A percentile compares a stretch with the other conserved stretches of the same genome.
phyloP scores from a whole-genome alignment of 1,140 invertebrate genomes.

The Pseudobourletiella spinata region DNA sequence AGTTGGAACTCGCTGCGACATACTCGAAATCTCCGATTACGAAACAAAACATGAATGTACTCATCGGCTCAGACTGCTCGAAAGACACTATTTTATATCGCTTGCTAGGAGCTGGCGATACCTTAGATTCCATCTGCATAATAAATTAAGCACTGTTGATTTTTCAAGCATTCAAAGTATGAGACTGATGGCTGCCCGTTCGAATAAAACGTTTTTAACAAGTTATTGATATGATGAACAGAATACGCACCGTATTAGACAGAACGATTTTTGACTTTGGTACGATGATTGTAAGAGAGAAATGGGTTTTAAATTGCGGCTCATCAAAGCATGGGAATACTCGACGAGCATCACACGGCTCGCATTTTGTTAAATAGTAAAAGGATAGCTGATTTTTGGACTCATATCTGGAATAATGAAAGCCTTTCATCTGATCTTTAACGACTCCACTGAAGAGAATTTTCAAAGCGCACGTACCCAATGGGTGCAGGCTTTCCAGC shows the following conservation, averaged over 20 bases:
- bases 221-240: background rate
- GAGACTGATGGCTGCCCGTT: too few species aligned
- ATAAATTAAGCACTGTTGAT: background rate
- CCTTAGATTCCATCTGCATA: background rate
- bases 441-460: background rate
- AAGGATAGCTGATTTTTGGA: background rate
- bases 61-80: background rate
- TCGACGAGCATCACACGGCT: background rate
- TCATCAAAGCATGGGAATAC: conserved; percentile 5
- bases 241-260: background rate
- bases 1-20: background rate
- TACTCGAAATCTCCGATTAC: background rate
- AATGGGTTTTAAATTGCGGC: background rate
- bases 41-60: background rate
- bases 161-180: background rate
- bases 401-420: background rate
- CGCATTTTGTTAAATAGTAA: background rate
- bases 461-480: background rate
- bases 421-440: background rate
- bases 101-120: background rate
- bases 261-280: background rate
- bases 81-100: background rate
- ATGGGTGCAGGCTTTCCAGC: background rate
- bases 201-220: too few species aligned
- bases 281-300: background rate